Conservation (phyloP, 2,113 vertebrate genomes). For the Dipodomys ordii region DNA sequence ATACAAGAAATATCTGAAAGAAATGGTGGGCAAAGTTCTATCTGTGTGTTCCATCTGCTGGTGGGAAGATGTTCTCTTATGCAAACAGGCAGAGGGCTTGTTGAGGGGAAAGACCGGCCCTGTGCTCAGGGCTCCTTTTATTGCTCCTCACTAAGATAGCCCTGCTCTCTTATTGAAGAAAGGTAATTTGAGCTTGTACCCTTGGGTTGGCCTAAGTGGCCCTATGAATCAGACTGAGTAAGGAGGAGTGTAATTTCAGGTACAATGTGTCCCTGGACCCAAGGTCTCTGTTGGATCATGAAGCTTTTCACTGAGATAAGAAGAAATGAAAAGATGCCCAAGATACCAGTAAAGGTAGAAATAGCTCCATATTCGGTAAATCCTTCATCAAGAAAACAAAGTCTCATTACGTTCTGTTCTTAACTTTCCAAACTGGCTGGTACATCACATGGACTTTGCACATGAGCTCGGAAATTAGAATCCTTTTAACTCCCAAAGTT, state of each 20-base stretch:
- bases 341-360: neutral
- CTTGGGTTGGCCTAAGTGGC: neutral
- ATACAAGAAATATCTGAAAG: neutral
- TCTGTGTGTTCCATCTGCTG: neutral
- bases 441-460: conserved; percentile 22
- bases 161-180: neutral
- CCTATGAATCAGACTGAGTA: neutral
- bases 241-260: neutral
- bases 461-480: conserved; percentile 42
- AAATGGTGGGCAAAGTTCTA: neutral
- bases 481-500: conserved; percentile 57
- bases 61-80: neutral
- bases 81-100: neutral
- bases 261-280: neutral
- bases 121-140: too few species aligned
- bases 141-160: neutral
- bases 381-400: conserved; percentile 6
- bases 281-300: neutral
- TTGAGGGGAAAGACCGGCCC: too few species aligned
- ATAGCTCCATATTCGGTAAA: conserved; percentile 20
- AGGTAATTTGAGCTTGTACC: neutral
- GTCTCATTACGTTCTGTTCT: conserved; percentile 2
- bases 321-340: conserved; percentile 26
- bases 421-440: conserved; percentile 1
- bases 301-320: neutral